Conservation (phyloP, 2,113 vertebrate genomes). For the Muscicapa adusta region DNA sequence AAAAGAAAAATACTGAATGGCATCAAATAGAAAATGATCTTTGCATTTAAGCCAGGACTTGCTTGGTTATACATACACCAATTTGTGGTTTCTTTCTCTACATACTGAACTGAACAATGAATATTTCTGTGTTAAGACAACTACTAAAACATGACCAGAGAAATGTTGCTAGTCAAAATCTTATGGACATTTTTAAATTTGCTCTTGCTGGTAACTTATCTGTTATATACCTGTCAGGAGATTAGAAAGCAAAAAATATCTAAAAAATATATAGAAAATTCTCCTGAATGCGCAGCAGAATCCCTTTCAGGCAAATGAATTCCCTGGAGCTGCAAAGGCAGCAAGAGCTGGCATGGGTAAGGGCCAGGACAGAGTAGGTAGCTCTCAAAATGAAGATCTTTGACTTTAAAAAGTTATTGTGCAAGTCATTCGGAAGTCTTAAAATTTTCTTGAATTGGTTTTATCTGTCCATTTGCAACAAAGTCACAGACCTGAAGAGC, state of each 20-base stretch:
- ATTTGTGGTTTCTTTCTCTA: not conserved
- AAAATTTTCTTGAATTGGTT: not conserved
- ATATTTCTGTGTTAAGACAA: not conserved
- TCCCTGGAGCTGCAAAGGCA: not conserved
- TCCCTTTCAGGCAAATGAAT: not conserved
- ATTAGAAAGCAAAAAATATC: not conserved
- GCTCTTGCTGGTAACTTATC: not conserved
- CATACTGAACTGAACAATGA: not conserved
- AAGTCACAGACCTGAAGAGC: not conserved
- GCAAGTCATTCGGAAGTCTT: not conserved
- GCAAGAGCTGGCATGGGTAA: not conserved
- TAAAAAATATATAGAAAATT: not conserved
- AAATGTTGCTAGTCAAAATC: not conserved
- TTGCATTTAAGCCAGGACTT: not conserved
- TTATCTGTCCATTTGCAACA: not conserved
- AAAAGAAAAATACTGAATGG: conserved; percentile 57
- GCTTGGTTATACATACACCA: not conserved
- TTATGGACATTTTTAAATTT: not conserved
- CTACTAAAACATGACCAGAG: not conserved
- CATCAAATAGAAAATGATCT: not conserved
- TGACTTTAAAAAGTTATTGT: not conserved
- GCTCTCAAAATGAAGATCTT: not conserved
- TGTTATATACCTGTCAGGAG: not conserved
- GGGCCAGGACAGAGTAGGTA: not conserved
- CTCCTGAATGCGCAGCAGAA: not conserved